Conservation (phyloP, 2,888 invertebrate species). For the Eupithecia subumbrata region DNA sequence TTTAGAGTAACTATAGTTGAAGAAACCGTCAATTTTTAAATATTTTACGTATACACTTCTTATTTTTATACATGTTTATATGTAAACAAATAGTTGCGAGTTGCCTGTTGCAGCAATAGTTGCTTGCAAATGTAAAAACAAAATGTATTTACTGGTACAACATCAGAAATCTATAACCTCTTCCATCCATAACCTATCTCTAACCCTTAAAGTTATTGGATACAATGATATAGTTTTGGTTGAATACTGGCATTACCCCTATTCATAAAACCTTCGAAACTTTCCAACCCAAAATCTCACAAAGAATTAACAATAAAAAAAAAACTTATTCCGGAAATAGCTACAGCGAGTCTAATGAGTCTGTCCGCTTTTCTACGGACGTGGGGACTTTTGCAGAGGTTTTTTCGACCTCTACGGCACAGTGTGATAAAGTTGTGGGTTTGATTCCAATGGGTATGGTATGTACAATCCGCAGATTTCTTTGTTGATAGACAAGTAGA, state of each 20-base stretch:
- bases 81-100: no score
- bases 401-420: conserved; percentile 46
- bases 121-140: neutral
- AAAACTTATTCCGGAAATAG: conserved; percentile 10
- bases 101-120: no score
- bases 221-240: neutral
- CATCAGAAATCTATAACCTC: neutral
- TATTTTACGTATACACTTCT: no score
- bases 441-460: neutral
- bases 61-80: no score
- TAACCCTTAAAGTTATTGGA: neutral
- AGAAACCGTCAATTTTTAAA: no score
- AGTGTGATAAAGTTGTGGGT: neutral
- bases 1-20: no score
- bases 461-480: neutral
- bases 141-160: neutral
- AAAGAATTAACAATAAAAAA: neutral
- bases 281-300: neutral
- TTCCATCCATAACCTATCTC: neutral
- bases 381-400: conserved; percentile 39
- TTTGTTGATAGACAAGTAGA: neutral
- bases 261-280: neutral
- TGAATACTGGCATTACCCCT: neutral
- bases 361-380: conserved; percentile 15
- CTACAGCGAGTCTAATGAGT: conserved; percentile 22